Evolutionary conservation across 2,888 invertebrate species (phyloP), one percentile per base, ranked within the genome.

Genomic region (Callosobruchus maculatus): DNA sequence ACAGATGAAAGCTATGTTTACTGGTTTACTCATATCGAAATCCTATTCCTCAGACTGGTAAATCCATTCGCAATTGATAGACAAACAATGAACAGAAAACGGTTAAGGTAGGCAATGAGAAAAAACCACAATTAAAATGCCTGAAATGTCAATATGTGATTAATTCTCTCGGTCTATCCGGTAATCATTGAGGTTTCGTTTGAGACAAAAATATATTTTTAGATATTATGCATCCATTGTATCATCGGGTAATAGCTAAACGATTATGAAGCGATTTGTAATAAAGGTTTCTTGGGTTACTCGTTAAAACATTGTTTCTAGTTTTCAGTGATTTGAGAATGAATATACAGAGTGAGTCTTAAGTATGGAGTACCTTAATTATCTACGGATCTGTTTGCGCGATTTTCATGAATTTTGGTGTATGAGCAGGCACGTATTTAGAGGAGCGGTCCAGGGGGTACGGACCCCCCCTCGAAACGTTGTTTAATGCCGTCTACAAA

Each of bases 171-270:
- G 49, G 49, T 49, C 49, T 49, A 49, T 49, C 49, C 49, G 49
- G 49, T 49, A 49, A 49, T 49, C 13, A 18, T 5, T 49, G 49
- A 7, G 49, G 49, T 49, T 26, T 70, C 22, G 22, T 22, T 21
- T 70, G 70, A 70, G 22, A 31, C 49, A 22, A 72, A 71, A 72
- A 68, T 70, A 66, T 74, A 74, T 74, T 74, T 74, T 72, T 74
- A 74, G 74, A 72, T 21, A 74, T 74, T 72, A 74, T 74, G 72
- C 72, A 26, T 22, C 70, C 69, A 74, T 72, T 72, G 72, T 72
- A 72, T 74, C 74, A 74, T 72, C 72, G 68, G 68, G 49, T 26
- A 20, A 49, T 49, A 49, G 13, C 49, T 13, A 7, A 49, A 49
- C 49, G 49, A 49, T 49, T 49, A 49, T 49, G 49, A 13, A 49